Percentiles rank a stretch among this genome's conserved stretches.
Evolutionary conservation across 2,797 vertebrate species (phyloP).

Genomic region (Steatocranus sp.): DNA sequence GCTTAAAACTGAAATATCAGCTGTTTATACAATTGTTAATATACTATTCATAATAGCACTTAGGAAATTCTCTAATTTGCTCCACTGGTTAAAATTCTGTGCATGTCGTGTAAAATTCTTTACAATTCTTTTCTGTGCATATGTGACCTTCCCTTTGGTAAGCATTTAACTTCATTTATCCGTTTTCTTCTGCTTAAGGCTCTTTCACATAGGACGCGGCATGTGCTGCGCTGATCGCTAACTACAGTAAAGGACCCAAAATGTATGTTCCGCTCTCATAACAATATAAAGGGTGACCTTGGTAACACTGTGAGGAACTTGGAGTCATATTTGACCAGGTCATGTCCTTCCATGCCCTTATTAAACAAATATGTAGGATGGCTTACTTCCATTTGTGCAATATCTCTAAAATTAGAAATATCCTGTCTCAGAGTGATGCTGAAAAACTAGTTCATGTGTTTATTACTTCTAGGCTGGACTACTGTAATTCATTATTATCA

Average conservation of each 20-base stretch:
- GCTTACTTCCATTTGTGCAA: not conserved
- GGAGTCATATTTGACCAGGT: not conserved
- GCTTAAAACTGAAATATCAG: not conserved
- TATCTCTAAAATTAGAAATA: not conserved
- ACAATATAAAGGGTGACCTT: not conserved
- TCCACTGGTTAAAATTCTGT: not conserved
- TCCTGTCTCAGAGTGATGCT: not conserved
- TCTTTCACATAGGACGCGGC: accelerated
- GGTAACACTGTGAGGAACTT: not conserved
- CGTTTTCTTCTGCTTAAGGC: not conserved
- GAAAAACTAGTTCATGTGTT: not conserved
- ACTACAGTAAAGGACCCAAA: not conserved
- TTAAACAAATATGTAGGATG: not conserved
- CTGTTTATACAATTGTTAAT: not conserved
- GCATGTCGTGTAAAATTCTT: not conserved
- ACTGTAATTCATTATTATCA: not conserved
- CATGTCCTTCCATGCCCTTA: not conserved
- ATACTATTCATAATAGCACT: not conserved
- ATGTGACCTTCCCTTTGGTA: not conserved
- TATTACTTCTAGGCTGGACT: not conserved
- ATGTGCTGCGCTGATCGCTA: not conserved
- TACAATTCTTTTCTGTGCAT: not conserved
- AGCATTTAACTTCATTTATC: not conserved
- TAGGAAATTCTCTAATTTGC: not conserved
- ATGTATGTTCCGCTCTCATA: not conserved